Percentiles rank a stretch among this genome's conserved stretches.
phyloP scores from a whole-genome alignment of 2,888 invertebrate genomes.

The Epinotia demarniana region DNA sequence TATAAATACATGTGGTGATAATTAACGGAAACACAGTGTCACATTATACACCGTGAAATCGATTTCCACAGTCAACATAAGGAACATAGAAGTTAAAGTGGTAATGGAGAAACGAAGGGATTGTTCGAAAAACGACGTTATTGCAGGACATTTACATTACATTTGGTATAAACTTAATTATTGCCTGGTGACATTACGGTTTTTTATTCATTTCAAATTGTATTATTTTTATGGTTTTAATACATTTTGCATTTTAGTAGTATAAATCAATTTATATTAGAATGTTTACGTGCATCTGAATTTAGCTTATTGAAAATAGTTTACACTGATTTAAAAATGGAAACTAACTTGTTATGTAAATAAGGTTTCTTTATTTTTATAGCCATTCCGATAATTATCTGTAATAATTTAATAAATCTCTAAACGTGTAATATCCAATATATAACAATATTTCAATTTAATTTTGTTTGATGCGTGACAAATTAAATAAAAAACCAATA shows the following conservation, averaged over 20 bases:
- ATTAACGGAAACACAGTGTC: constrained; percentile 33
- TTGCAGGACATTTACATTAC: background rate
- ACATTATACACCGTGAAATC: constrained; percentile 28
- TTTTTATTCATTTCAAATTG: background rate
- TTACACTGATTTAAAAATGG: background rate
- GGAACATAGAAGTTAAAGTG: background rate
- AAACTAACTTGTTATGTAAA: constrained; percentile 1
- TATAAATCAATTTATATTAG: background rate
- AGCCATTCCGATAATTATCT: background rate
- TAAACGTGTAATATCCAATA: no score
- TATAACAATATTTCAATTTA: no score
- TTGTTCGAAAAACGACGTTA: background rate
- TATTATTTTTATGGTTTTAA: background rate
- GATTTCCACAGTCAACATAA: constrained; percentile 12
- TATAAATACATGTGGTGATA: constrained; percentile 27
- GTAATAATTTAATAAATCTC: no score
- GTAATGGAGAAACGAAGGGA: background rate
- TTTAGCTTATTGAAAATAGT: background rate
- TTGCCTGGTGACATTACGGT: background rate
- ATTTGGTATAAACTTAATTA: background rate
- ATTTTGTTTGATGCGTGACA: no score
- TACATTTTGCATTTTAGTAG: background rate
- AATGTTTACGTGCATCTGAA: background rate
- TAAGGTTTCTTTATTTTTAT: background rate
- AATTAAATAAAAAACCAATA: background rate